Conservation (phyloP, 2,113 vertebrate species). For the Leptocoma aspasia region DNA sequence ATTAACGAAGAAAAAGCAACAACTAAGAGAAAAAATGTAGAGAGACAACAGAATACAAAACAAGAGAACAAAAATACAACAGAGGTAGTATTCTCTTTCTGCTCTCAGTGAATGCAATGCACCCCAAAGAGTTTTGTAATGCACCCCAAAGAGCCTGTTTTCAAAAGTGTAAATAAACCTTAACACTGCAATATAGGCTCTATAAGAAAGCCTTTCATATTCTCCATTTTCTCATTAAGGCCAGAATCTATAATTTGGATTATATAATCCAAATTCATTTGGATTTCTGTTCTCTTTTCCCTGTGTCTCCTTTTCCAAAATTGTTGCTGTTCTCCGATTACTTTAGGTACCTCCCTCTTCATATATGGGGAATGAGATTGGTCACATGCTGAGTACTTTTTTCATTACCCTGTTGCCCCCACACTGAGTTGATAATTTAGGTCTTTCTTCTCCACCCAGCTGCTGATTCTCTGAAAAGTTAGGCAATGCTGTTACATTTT, state of each 20-base stretch:
- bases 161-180: background rate
- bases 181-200: background rate
- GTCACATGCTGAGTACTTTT: background rate
- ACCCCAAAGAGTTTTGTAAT: background rate
- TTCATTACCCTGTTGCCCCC: background rate
- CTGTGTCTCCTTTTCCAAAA: background rate
- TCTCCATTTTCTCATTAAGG: background rate
- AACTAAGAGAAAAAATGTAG: background rate
- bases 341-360: background rate
- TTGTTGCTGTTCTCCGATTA: accelerated
- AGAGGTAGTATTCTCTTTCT: background rate
- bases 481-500: background rate
- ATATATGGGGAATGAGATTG: background rate
- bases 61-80: too few relatives aligned
- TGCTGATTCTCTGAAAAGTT: background rate
- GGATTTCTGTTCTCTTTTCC: background rate
- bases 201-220: background rate
- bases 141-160: background rate
- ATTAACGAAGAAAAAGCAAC: background rate
- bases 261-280: background rate
- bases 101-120: background rate
- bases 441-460: background rate
- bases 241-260: background rate
- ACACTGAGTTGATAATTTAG: background rate
- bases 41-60: background rate